phyloP scores from a whole-genome alignment of 2,113 vertebrate species.

The Triplophysa rosa region DNA sequence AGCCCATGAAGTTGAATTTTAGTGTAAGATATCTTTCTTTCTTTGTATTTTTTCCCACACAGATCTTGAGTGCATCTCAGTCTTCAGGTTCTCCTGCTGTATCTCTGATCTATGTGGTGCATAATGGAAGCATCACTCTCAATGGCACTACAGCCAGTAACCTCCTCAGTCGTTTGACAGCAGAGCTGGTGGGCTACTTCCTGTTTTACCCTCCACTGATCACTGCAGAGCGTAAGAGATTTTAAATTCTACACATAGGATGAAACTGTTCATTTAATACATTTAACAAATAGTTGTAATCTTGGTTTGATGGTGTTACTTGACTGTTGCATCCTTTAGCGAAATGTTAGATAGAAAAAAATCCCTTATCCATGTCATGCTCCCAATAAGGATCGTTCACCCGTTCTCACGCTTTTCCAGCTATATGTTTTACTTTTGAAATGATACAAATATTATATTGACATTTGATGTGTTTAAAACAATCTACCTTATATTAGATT shows the following conservation, averaged over 20 bases:
- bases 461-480: too few species aligned
- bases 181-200: conserved; percentile 97
- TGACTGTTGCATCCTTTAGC: too few species aligned
- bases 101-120: conserved; percentile 89
- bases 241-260: not conserved
- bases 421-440: too few species aligned
- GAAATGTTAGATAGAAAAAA: too few species aligned
- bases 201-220: conserved; percentile 93
- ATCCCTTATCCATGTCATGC: too few species aligned
- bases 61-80: conserved; percentile 89
- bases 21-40: not conserved
- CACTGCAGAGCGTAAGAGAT: conserved; percentile 93
- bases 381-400: too few species aligned
- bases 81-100: conserved; percentile 81
- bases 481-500: too few species aligned
- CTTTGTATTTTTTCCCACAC: conserved; percentile 60
- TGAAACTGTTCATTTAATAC: not conserved
- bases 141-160: conserved; percentile 91
- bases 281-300: too few species aligned
- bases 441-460: too few species aligned
- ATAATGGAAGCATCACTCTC: conserved; percentile 83
- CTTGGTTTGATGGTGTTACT: too few species aligned
- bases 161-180: conserved; percentile 91
- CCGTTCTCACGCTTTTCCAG: too few species aligned
- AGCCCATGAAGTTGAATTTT: not conserved